A percentile compares a stretch with the other conserved stretches of the same genome.
Evolutionary conservation across 2,113 vertebrate species (phyloP).

Genomic region (Barnardius zonarius): DNA sequence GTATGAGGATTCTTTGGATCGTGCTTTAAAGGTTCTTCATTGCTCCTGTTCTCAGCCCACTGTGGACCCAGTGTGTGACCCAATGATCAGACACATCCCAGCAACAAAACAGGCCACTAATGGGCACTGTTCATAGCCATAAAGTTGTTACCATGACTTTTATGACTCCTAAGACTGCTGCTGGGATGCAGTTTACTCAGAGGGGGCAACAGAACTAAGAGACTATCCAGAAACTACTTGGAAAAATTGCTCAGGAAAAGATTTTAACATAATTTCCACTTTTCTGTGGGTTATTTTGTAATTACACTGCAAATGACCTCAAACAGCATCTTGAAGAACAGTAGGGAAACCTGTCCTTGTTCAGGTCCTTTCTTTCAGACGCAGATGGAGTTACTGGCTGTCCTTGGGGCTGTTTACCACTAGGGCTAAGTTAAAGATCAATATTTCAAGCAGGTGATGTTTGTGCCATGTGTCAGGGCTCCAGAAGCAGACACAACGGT

Average conservation of each 20-base stretch:
- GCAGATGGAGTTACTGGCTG: background rate
- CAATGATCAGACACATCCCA: background rate
- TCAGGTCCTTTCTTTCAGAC: background rate
- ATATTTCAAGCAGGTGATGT: background rate
- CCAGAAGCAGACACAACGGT: background rate
- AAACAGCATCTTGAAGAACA: background rate
- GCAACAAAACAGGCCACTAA: background rate
- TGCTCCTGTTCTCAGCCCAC: background rate
- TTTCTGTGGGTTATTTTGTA: background rate
- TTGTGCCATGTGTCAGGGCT: background rate
- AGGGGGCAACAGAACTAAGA: background rate
- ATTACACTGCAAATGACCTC: background rate
- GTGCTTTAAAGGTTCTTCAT: background rate
- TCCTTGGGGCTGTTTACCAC: background rate
- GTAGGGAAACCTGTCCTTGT: background rate
- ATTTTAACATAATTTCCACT: background rate
- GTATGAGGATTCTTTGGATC: background rate
- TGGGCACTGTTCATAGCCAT: background rate
- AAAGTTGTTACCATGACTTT: background rate
- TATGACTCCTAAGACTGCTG: background rate
- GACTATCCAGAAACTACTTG: background rate
- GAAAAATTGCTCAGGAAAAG: background rate
- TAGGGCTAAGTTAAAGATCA: background rate
- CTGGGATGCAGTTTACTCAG: background rate
- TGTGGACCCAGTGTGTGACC: accelerated